phyloP scores from a whole-genome alignment of 2,888 invertebrate genomes.

The Phragmatobia fuliginosa region DNA sequence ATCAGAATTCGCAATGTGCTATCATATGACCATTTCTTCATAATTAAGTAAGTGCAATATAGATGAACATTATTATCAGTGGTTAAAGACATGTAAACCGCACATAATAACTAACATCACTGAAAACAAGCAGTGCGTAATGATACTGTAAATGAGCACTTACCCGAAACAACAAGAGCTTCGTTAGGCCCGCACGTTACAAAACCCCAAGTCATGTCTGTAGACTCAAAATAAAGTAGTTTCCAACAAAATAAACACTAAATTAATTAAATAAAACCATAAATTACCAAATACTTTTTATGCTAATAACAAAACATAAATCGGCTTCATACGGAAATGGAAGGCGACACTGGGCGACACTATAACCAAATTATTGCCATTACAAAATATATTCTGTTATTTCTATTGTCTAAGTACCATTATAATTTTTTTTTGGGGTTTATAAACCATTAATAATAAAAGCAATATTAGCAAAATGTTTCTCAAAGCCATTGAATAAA shows the following conservation, averaged over 20 bases:
- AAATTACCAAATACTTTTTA: slow-evolving; percentile 50
- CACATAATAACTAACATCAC: neutral
- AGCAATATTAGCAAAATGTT: neutral
- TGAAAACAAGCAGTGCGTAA: neutral
- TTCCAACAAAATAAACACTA: slow-evolving; percentile 59
- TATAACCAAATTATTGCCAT: slow-evolving; percentile 20
- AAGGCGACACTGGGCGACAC: slow-evolving; percentile 36
- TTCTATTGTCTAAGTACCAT: neutral
- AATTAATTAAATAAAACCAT: slow-evolving; percentile 59
- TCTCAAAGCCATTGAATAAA: neutral
- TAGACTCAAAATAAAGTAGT: slow-evolving; percentile 48
- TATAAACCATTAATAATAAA: neutral
- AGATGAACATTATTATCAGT: neutral
- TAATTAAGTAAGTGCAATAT: neutral
- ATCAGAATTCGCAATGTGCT: slow-evolving; percentile 13
- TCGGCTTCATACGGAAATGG: slow-evolving; percentile 56
- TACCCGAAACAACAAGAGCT: slow-evolving; percentile 97
- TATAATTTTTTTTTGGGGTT: neutral
- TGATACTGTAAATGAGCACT: slow-evolving; percentile 47
- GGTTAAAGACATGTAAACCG: neutral
- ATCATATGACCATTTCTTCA: neutral
- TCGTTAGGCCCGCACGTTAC: slow-evolving; percentile 98
- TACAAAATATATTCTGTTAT: neutral
- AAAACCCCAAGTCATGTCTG: slow-evolving; percentile 93
- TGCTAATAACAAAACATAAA: slow-evolving; percentile 63